Base-by-base conservation (phyloP, 2,113 vertebrate species). In the Sinosuthora webbiana region DNA sequence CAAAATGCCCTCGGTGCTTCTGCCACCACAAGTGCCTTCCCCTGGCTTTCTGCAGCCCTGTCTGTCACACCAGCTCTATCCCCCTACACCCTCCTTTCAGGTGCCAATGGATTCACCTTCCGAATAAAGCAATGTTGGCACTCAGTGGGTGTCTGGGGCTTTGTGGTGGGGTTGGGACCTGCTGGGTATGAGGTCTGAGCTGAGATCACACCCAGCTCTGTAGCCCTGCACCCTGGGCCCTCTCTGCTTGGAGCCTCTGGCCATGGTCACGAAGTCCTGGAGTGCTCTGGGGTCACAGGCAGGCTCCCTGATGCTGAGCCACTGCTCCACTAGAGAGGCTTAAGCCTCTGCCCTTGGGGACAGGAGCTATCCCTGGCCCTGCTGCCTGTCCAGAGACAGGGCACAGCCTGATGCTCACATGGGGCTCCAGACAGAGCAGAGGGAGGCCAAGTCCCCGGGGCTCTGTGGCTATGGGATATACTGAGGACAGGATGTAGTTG, bases 51-150 rank as follows among this genome's bases (percentile, higher is more conserved):
- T 50, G 41, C 81, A 83, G 71, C 53, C n/a, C 71, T 82, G 60
- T 87, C 85, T 90, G 53, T 86, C 52, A 21, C 1, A 5, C 45
- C 10, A 4, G 57, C 85, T 83, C 92, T 85, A 31, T 69, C 27
- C 9, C 19, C 6, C 30, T 82, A n/a, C 81, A 87, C 49, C 24
- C 57, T 44, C 11, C 19, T 76, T 70, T 77, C 45, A 2, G 6
- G 94, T 95, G 67, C 45, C 94, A 73, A 50, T 69, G 75, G 83
- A 92, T 90, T 80, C 67, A 83, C 20, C 23, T 95, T 83, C 82
- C 71, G 69, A 97, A 96, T 96, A 97, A 97, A 96, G 88, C 63
- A 93, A 53, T 1, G 0, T 73, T 92, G 82, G 59, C 37, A 0
- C 82, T 90, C 23, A 28, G 23, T 2, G 4, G 3, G 28, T 90